A percentile compares a stretch with the other conserved stretches of the same genome.
These are phyloP conservation scores for Probaryconus sp. DNA, from an alignment of 1,140 invertebrate genomes.

Conservation along the genomic window DNA sequence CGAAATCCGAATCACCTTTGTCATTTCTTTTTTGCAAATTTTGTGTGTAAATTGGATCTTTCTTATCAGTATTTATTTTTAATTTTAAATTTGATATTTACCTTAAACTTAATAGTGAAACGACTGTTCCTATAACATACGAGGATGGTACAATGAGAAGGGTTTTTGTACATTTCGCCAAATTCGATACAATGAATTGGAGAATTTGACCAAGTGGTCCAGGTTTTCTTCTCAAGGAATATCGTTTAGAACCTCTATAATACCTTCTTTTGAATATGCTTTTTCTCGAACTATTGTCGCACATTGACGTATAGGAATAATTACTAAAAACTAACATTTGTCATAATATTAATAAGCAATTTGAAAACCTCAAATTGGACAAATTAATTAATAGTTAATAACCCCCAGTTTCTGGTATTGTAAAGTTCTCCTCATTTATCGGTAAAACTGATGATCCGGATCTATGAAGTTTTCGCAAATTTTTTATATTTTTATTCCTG, in stretches of 20 bases:
- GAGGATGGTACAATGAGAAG: constrained; percentile 64
- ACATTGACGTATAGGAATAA: constrained; percentile 57
- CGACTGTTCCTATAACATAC: constrained; percentile 61
- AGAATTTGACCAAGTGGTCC: constrained; percentile 66
- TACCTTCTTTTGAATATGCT: constrained; percentile 65
- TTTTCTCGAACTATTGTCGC: constrained; percentile 49
- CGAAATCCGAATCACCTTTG: constrained; percentile 61
- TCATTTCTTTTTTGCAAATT: constrained; percentile 44
- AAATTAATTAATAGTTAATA: too few relatives aligned
- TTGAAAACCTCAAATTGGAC: too few relatives aligned
- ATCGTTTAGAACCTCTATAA: constrained; percentile 49
- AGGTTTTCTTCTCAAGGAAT: constrained; percentile 56
- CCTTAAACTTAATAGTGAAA: constrained; percentile 55
- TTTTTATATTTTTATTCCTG: constrained; percentile 37
- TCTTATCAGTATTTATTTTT: too few relatives aligned
- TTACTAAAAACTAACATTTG: constrained; percentile 55
- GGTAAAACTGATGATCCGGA: constrained; percentile 50
- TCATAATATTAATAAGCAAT: background rate
- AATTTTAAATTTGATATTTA: constrained; percentile 4
- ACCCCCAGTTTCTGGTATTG: too few relatives aligned
- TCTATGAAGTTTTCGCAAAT: constrained; percentile 37
- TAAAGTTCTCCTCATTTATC: background rate
- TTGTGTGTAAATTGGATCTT: too few relatives aligned
- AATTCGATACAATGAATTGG: constrained; percentile 61
- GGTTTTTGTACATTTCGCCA: constrained; percentile 63